Base-by-base conservation (phyloP, 2,888 invertebrate genomes). In the Seira ritae region DNA sequence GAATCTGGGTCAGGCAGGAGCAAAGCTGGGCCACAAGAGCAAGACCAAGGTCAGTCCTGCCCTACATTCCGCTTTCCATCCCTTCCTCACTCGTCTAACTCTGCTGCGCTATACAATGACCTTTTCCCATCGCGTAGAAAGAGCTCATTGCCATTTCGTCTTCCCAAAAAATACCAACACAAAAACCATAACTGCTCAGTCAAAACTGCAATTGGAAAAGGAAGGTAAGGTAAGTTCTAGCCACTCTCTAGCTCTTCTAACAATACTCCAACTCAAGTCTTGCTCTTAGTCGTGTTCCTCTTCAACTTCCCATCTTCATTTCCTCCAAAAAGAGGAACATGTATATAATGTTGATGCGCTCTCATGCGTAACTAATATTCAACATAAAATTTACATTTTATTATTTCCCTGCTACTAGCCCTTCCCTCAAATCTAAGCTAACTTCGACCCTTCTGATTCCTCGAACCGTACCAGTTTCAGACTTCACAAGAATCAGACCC, bases 41-140 rank as follows among this genome's bases (percentile, higher is more conserved):
- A 81, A 86, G 78, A 82, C 72, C 84, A 85, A 85, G 85, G 86
- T 46, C 82, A 84, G 42, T 75, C 82, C 84, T 86, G 84, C 77
- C 86, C 85, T 79, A 85, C 83, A 84, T 85, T 85, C 80, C 37
- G 22, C 68, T 20, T 42, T 24, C 42, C 22, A 76, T 55, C 66
- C 65, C 20, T 22, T 20, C 37, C 23, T 62, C 62, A 10, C 65
- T 31, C 31, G 72, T n/a, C 12, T 1, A 17, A 23, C n/a, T 42
- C 50, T 24, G 20, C 22, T 22, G n/a, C 31, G 31, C 22, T 19
- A 62, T 62, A 55, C 60, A 50, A 72, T 77, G 77, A 77, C 72
- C 74, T 80, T 80, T 75, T 82, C 77, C 19, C 19, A 55, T 20
- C 23, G 15, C 17, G 42, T 2, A n/a, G 19, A 78, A 71, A 15